Base-by-base conservation (phyloP, 2,113 vertebrate genomes). In the Ciconia maguari region DNA sequence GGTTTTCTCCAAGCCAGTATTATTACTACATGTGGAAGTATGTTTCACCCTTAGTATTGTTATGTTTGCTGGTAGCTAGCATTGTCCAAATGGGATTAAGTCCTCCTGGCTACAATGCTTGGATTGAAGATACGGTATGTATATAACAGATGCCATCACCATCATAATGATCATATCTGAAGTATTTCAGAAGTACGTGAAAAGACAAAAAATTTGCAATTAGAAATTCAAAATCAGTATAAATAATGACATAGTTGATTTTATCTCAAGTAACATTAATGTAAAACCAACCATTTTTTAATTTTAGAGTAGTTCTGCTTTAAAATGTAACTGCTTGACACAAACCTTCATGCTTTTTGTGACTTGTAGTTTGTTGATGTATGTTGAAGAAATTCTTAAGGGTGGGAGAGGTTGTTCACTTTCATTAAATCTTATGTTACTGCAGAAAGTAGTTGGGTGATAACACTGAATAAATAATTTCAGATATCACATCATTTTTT, bases 11-110 rank as follows among this genome's bases (percentile, higher is more conserved):
- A 51, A 98, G 97, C 95, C 98, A 96, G 41, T 99, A 99, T 96
- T 99, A 99, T 95, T 99, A 99, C 94, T 99, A 99, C 96, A 99
- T 99, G 98, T 99, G 99, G 99, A 99, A 99, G 98, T 99, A 98
- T 76, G 91, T 99, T 94, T 99, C 99, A 42, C 99, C 99, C 76
- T 91, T 99, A 85, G 98, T 99, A 78, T 97, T 99, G 62, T 72
- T 99, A 51, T 97, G 98, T 36, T 98, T 99, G 87, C 97, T 99
- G 69, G 88, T 97, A 79, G 97, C 98, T 96, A 99, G 99, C 81
- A 51, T 99, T 90, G 97, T 99, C 94, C 99, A 99, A 98, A 98
- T 99, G 98, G 95, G 94, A 93, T 98, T 99, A 97, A 99, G 98
- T 78, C 99, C 99, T 79, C 99, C 99, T 91, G 98, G 98, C 87